phyloP scores from a whole-genome alignment of 2,888 invertebrate species.

The Plemyria rubiginata region DNA sequence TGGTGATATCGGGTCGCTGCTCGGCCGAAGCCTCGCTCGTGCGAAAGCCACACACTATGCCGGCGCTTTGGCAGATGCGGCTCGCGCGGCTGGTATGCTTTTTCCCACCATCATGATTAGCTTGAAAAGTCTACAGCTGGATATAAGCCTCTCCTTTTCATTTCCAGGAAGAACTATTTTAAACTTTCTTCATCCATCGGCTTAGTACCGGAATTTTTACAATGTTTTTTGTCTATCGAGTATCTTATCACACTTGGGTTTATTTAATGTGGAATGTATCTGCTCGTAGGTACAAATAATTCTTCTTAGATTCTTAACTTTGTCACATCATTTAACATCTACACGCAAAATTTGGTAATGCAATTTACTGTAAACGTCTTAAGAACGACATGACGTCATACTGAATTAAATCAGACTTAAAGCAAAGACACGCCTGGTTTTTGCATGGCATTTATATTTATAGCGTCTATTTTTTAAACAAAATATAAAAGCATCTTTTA shows the following conservation, averaged over 20 bases:
- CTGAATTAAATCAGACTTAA: background rate
- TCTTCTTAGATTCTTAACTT: too few species aligned
- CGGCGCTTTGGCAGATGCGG: slow-evolving; percentile 81
- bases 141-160: too few species aligned
- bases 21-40: slow-evolving; percentile 81
- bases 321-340: background rate
- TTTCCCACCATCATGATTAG: too few species aligned
- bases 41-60: slow-evolving; percentile 82
- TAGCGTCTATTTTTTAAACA: background rate
- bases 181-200: too few species aligned
- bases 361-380: background rate
- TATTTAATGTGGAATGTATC: too few species aligned
- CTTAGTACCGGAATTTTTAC: too few species aligned
- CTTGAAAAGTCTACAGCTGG: too few species aligned
- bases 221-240: too few species aligned
- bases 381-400: background rate
- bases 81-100: slow-evolving; percentile 71
- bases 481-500: background rate
- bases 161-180: too few species aligned
- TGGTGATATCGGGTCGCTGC: slow-evolving; percentile 78
- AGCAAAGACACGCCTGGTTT: background rate
- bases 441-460: background rate
- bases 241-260: too few species aligned
- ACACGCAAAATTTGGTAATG: background rate
- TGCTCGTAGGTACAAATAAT: too few species aligned